A percentile compares a stretch with the other conserved stretches of the same genome.
Evolutionary conservation across 2,797 vertebrate genomes (phyloP).

Genomic region (Halcyon chelicuti): DNA sequence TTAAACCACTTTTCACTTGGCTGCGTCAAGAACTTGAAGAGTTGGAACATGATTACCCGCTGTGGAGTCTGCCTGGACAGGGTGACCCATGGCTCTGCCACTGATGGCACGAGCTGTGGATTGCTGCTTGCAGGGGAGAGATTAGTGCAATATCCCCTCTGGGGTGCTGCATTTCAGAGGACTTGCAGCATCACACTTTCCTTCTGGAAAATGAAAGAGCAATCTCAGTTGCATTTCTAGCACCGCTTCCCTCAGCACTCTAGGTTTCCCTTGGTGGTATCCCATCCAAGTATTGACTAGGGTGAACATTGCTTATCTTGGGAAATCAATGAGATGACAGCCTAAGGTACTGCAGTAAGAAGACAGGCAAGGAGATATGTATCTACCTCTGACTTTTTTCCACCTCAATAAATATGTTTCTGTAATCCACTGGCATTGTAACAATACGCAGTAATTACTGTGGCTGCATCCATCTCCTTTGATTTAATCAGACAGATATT

Average conservation of each 20-base stretch:
- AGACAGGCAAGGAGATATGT: conserved; percentile 47
- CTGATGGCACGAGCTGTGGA: rapidly evolving
- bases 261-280: neutral
- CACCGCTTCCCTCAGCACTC: neutral
- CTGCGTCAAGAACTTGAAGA: neutral
- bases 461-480: conserved; percentile 60
- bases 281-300: neutral
- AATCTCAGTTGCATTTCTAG: neutral
- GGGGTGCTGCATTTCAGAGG: neutral
- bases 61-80: neutral
- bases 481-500: conserved; percentile 71
- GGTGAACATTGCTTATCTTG: neutral
- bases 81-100: neutral
- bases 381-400: conserved; percentile 60
- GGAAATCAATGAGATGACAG: conserved; percentile 57
- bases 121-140: neutral
- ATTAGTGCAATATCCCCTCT: neutral
- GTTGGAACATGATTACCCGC: neutral
- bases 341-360: conserved; percentile 18
- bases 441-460: conserved; percentile 43
- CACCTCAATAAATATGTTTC: conserved; percentile 42
- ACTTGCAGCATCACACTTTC: neutral
- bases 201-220: neutral
- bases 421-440: conserved; percentile 31
- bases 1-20: neutral